Evolutionary conservation across 2,888 invertebrate species (phyloP), one percentile per base, ranked within the genome.

Genomic region (Cremastinae sp.): DNA sequence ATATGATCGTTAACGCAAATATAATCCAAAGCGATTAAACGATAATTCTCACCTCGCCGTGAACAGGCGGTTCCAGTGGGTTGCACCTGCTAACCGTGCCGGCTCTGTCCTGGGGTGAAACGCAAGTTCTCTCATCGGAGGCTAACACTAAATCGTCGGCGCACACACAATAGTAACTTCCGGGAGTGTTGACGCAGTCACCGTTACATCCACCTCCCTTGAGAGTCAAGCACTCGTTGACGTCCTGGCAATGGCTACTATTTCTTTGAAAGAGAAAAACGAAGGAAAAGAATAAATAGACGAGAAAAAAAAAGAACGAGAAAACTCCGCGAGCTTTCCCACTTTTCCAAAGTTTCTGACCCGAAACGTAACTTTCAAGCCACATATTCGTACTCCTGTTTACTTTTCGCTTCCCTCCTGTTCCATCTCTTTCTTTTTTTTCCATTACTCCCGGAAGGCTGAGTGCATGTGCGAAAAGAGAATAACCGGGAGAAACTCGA

Each of bases 121-220:
- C 80, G 80, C 90, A 90, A 74, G 87, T 90, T 80, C 84, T 85
- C 79, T 83, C 84, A 81, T 90, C 90, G 73, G 84, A 78, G 75
- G 86, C 86, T 73, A 90, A 80, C 65, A 84, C 83, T 80, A 85
- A 85, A 81, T 85, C 83, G 80, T 87, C 87, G 71, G 84, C 84
- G 79, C 90, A 90, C 51, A 80, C 82, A 80, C 88, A 88, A 80
- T 87, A 83, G 84, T 87, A 88, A 84, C 88, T 88, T 83, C 89
- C 89, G 66, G 80, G 81, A 8, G 88, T 88, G 84, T 90, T 91
- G 79, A 90, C 81, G 81, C 90, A 91, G 75, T 87, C 84, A 51
- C 88, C 88, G 74, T 83, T 84, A 79, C 90, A 89, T n/a, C 89
- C 90, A n/a, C 88, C 75, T 28, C 71, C 87, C 74, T 86, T 86